Conservation (phyloP, 2,113 vertebrate genomes). For the Syrrhaptes paradoxus region DNA sequence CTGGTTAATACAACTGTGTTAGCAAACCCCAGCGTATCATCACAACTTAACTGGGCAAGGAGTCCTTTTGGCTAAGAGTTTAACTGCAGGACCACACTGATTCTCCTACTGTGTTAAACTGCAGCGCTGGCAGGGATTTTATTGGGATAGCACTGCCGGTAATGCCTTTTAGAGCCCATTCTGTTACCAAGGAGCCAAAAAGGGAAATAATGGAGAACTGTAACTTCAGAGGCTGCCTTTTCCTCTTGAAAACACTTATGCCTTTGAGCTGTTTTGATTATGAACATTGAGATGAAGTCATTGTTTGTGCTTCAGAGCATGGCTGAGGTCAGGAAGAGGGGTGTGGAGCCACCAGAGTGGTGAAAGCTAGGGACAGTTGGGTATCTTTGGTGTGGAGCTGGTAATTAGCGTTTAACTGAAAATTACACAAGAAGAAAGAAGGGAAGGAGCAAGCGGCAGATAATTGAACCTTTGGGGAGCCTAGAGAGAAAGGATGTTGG, state of each 20-base stretch:
- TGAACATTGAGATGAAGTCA: neutral
- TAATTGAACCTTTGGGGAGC: conserved; percentile 37
- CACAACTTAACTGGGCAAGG: neutral
- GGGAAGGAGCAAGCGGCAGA: neutral
- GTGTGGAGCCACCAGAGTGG: neutral
- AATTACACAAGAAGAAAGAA: neutral
- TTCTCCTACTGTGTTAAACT: neutral
- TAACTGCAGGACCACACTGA: too few relatives aligned
- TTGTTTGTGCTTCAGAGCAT: neutral
- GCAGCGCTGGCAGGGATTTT: neutral
- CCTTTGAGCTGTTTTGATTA: neutral
- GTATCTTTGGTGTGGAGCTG: neutral
- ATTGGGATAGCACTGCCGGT: neutral
- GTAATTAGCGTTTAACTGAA: conserved; percentile 15
- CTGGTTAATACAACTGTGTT: too few relatives aligned
- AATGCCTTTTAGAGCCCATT: neutral
- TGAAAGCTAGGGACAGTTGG: neutral
- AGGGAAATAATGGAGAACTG: neutral
- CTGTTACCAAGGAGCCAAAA: neutral
- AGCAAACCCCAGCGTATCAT: rapidly evolving
- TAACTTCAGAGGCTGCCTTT: neutral
- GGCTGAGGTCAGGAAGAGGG: neutral
- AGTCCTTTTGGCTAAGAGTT: neutral
- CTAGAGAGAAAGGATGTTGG: neutral
- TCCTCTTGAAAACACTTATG: neutral